Evolutionary conservation across 2,888 invertebrate genomes (phyloP).

Genomic region (Stenoptilia bipunctidactyla): DNA sequence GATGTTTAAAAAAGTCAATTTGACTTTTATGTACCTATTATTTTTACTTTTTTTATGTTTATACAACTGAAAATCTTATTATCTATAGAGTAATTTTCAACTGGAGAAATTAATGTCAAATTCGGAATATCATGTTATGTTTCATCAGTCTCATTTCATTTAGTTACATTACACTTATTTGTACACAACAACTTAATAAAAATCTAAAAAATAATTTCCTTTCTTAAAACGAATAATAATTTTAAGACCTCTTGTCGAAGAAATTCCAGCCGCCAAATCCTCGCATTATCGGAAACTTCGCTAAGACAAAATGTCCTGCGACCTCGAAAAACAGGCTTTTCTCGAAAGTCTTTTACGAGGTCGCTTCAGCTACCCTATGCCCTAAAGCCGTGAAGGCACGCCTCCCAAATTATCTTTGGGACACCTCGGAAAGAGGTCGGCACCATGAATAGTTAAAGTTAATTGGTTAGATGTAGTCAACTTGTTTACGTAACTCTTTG

Average conservation of each 20-base stretch:
- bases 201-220: too few relatives aligned
- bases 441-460: constrained; percentile 46
- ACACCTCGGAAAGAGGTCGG: constrained; percentile 43
- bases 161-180: too few relatives aligned
- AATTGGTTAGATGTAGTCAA: constrained; percentile 27
- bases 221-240: too few relatives aligned
- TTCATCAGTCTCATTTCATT: too few relatives aligned
- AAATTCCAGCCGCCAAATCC: neutral
- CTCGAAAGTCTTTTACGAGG: constrained; percentile 14
- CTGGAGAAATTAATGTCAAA: too few relatives aligned
- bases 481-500: neutral
- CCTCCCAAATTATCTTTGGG: constrained; percentile 48
- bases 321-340: constrained; percentile 7
- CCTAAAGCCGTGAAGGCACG: constrained; percentile 31
- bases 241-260: neutral
- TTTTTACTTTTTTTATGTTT: too few relatives aligned
- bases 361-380: constrained; percentile 47
- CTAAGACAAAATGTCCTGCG: neutral
- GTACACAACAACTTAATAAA: too few relatives aligned
- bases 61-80: too few relatives aligned
- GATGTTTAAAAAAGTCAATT: too few relatives aligned
- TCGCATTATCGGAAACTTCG: neutral
- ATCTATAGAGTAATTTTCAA: too few relatives aligned
- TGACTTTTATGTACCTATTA: too few relatives aligned
- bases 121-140: too few relatives aligned